These are phyloP conservation scores for Procambarus clarkii DNA, from an alignment of 1,140 invertebrate species.

Conservation along the genomic window DNA sequence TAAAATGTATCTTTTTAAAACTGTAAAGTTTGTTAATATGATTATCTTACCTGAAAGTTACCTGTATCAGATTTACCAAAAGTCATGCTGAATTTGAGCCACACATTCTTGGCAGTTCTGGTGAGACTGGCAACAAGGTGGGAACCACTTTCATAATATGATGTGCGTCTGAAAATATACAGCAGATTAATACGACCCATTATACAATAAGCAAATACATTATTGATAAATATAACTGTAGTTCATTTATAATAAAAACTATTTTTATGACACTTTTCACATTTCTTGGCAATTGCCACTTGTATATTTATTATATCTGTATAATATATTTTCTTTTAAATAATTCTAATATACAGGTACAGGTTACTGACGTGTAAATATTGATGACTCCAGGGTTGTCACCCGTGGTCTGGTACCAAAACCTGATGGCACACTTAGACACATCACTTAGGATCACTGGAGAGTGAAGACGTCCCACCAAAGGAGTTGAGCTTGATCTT, in stretches of 20 bases:
- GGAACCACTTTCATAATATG: not conserved
- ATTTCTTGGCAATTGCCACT: not conserved
- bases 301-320: not conserved
- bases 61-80: not conserved
- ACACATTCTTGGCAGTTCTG: not conserved
- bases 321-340: not conserved
- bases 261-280: not conserved
- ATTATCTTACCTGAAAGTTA: not conserved
- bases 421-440: slow-evolving; percentile 17
- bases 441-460: not conserved
- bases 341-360: not conserved
- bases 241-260: not conserved
- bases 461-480: slow-evolving; percentile 13
- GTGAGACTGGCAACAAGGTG: not conserved
- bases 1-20: too few species aligned
- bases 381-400: slow-evolving; percentile 21
- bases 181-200: not conserved
- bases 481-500: not conserved
- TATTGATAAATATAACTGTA: not conserved
- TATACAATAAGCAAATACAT: not conserved
- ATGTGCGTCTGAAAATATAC: not conserved
- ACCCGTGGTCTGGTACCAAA: slow-evolving; percentile 46
- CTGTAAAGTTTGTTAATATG: too few species aligned
- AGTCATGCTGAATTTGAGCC: not conserved
- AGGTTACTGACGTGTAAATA: slow-evolving; percentile 21